These are phyloP conservation scores for Agelastica alni DNA, from an alignment of 2,888 invertebrate species.

Conservation along the genomic window DNA sequence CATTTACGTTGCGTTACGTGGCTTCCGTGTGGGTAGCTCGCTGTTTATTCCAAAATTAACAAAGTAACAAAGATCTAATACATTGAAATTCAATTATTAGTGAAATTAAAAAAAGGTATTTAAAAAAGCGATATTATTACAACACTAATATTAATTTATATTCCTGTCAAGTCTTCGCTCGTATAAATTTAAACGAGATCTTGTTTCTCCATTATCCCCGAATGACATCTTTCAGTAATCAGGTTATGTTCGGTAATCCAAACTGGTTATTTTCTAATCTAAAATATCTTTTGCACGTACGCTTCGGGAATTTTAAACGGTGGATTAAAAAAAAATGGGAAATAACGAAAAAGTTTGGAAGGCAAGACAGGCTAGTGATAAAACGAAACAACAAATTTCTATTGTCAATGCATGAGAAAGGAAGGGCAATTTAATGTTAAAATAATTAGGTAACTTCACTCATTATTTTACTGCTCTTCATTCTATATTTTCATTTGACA, in stretches of 20 bases:
- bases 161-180: conserved; percentile 13
- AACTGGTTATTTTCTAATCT: conserved; percentile 20
- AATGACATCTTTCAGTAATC: conserved; percentile 27
- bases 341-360: not conserved
- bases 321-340: conserved; percentile 2
- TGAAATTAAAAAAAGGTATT: no score
- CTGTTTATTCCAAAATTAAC: no score
- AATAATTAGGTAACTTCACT: no score
- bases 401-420: no score
- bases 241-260: conserved; percentile 25
- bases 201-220: conserved; percentile 23
- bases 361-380: not conserved
- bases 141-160: conserved; percentile 19
- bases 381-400: no score
- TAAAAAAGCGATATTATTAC: not conserved
- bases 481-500: no score
- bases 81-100: not conserved
- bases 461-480: no score
- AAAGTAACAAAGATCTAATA: not conserved
- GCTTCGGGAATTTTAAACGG: conserved; percentile 20
- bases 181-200: conserved; percentile 23
- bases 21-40: no score
- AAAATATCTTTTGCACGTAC: conserved; percentile 5
- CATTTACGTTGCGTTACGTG: no score
- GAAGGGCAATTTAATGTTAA: no score